Evolutionary conservation across 1,140 invertebrate species (phyloP).

Genomic region (Tachypleus tridentatus): DNA sequence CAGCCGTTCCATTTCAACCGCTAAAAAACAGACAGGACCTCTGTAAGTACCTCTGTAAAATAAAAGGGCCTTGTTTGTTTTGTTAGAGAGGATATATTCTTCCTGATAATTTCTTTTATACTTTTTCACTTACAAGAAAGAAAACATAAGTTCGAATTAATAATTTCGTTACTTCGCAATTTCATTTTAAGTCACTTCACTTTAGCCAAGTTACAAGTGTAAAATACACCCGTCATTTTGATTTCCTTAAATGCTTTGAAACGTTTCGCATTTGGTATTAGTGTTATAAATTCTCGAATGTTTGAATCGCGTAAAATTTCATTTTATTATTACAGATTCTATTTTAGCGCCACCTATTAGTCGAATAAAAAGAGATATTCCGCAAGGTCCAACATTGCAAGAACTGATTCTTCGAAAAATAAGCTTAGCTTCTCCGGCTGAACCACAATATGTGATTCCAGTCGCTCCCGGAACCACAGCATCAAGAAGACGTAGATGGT

Average conservation of each 20-base stretch:
- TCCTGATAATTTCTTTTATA: conserved; percentile 1
- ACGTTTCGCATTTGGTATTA: too few relatives aligned
- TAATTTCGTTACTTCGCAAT: neutral
- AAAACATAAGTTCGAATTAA: neutral
- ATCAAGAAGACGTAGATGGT: conserved; percentile 15
- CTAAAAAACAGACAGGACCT: too few relatives aligned
- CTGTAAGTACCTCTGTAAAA: neutral
- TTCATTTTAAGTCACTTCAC: neutral
- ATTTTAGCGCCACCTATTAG: neutral
- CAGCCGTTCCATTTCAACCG: conserved; percentile 9
- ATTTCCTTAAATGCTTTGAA: too few relatives aligned
- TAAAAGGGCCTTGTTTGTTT: neutral
- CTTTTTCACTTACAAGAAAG: neutral
- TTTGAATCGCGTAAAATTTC: neutral
- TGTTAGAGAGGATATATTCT: neutral
- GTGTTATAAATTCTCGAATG: neutral
- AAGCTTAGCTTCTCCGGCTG: too few relatives aligned
- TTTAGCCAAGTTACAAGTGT: neutral
- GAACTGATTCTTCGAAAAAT: neutral
- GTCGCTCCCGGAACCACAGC: conserved; percentile 9
- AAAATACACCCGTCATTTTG: too few relatives aligned
- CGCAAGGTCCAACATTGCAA: neutral
- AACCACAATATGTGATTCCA: neutral
- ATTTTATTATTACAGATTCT: conserved; percentile 3
- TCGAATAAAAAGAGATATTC: neutral